phyloP scores from a whole-genome alignment of 2,113 vertebrate species.

The Salvelinus namaycush region DNA sequence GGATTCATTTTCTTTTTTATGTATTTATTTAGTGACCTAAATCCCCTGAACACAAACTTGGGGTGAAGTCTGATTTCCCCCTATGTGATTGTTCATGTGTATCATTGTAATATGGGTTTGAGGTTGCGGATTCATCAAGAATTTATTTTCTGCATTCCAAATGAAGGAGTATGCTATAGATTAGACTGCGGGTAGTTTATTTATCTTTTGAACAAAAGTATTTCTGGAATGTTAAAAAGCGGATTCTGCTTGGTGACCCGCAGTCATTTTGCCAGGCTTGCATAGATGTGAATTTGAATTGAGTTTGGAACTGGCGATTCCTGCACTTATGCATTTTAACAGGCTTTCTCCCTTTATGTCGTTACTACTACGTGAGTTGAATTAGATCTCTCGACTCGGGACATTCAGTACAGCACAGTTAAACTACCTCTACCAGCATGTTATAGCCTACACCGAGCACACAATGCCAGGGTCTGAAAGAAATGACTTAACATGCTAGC shows the following conservation, averaged over 20 bases:
- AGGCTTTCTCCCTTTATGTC: constrained; percentile 41
- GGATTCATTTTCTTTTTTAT: not conserved
- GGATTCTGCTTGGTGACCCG: constrained; percentile 35
- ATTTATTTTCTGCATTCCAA: constrained; percentile 39
- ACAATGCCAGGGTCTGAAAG: not conserved
- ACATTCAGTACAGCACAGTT: constrained; percentile 29
- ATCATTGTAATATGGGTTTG: constrained; percentile 13
- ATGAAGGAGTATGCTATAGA: constrained; percentile 29
- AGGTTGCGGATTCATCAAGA: constrained; percentile 31
- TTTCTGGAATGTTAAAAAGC: constrained; percentile 67
- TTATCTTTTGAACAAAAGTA: constrained; percentile 36
- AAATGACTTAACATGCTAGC: constrained; percentile 40
- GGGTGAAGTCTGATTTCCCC: no score
- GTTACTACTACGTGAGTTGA: constrained; percentile 57
- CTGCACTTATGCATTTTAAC: constrained; percentile 58
- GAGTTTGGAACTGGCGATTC: constrained; percentile 24
- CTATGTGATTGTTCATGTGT: no score
- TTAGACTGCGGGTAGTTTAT: constrained; percentile 35
- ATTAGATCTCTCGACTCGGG: constrained; percentile 32
- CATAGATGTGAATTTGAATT: constrained; percentile 10
- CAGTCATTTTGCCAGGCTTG: constrained; percentile 24
- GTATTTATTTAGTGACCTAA: no score
- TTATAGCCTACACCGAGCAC: not conserved
- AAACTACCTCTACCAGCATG: not conserved
- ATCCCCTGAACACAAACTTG: no score